Percentiles rank a stretch among this genome's conserved stretches.
Conservation (phyloP, 2,888 invertebrate genomes). For the Chrysina gloriosa region DNA sequence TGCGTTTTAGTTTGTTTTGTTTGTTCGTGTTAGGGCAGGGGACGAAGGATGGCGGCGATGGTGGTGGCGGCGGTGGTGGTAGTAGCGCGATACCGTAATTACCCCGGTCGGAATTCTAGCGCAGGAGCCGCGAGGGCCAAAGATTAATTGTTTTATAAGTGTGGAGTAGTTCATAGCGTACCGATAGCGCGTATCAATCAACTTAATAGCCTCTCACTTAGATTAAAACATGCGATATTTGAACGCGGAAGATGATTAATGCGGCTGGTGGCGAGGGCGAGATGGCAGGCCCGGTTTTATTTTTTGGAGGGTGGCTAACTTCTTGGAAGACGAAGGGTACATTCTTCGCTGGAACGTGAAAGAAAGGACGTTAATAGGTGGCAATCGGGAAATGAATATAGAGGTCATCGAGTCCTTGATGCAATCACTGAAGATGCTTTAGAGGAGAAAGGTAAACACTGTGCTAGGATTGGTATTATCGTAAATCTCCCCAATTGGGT, state of each 20-base stretch:
- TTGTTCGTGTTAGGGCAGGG: background rate
- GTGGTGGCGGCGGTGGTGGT: too few species aligned
- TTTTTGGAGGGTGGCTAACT: too few species aligned
- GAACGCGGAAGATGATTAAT: constrained; percentile 14
- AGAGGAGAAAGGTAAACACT: too few species aligned
- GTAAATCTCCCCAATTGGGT: too few species aligned
- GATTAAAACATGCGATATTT: constrained; percentile 31
- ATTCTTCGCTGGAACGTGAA: too few species aligned
- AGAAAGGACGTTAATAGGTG: too few species aligned
- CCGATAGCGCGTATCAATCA: constrained; percentile 40
- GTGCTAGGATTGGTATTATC: too few species aligned
- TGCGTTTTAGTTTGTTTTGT: constrained; percentile 1
- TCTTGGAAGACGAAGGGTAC: too few species aligned
- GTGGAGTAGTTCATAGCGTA: constrained; percentile 32
- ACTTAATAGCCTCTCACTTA: constrained; percentile 37
- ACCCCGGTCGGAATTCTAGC: constrained; percentile 29
- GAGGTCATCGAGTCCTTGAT: too few species aligned
- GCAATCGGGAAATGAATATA: too few species aligned
- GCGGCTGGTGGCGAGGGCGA: background rate
- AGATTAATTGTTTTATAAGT: constrained; percentile 43
- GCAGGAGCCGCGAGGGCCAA: background rate
- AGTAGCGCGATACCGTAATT: constrained; percentile 31
- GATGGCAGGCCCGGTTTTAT: too few species aligned
- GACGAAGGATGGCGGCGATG: background rate
- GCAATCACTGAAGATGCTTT: too few species aligned